Evolutionary conservation across 2,888 invertebrate genomes (phyloP), one percentile per base, ranked within the genome.

Genomic region (Drepana falcataria): DNA sequence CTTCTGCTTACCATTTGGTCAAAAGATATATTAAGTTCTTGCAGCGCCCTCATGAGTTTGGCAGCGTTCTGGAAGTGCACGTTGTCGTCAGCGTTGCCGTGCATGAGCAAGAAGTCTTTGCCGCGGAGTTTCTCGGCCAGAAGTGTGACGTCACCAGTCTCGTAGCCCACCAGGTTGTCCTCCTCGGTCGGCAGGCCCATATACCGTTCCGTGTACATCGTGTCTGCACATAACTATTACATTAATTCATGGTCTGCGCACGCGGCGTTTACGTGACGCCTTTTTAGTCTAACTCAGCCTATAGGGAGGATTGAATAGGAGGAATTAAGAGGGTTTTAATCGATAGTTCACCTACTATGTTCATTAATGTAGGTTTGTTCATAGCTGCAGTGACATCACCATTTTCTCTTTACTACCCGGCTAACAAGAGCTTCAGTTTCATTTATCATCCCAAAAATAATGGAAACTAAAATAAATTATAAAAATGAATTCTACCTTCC

Each of bases 121-220:
- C 91, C 92, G 1, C 91, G 85, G 58, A 98, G 95, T 56, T 94
- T 93, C 4, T 94, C 92, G 0, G 93, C 93, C 4, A 93, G 83
- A 35, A 92, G 85, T 0, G 94, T 94, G 21, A 97, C 93, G 83
- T 96, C 96, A 52, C 96, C 94, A 0, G 92, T 92, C 53, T 94
- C 87, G 82, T 98, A 98, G 35, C 95, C 95, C 0, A 76, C 59
- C 41, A 93, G 71, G 80, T 98, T 97, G 75, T 97, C 96, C 2
- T 93, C 92, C 1, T 71, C 74, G 0, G 93, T 94, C 0, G 96
- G 96, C 48, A 95, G 82, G 0, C 97, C 97, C 98, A 99, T 98
- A 83, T 95, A 98, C 6, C 98, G 92, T 79, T 99, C 98, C 0
- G 98, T 98, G 82, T 98, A 99, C 72, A 97, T 96, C 0, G 98